Base-by-base conservation (phyloP, 64 coral and sea anemone genomes). In the Montipora foliosa region DNA sequence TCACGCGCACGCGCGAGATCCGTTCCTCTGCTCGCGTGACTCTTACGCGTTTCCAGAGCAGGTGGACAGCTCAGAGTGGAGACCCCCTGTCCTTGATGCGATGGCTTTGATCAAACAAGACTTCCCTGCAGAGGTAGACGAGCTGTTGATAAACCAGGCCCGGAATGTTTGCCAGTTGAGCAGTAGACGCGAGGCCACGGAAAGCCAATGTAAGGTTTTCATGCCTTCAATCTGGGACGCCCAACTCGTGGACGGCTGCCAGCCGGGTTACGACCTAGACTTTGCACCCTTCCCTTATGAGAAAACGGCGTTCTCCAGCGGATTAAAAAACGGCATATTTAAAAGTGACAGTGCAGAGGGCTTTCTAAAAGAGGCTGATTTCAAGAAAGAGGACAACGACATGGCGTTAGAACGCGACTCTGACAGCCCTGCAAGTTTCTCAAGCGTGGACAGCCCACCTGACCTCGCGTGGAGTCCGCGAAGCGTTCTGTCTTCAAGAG, bases 131-230 rank as follows among this genome's bases (percentile, higher is more conserved):
- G 82, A 86, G 9, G n/a, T 86, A 72, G 82, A 86, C 17, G 82
- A 86, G 82, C 68, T 86, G 82, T 67, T 86, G 66, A 71, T 86
- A 12, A 86, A 68, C 47, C 82, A 86, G 66, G 45, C 82, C 1
- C 62, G 68, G 47, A 86, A 86, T 19, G 82, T 70, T 86, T 86
- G 82, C 15, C 82, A 86, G 66, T 4, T 72, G 37, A 64, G 82
- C 21, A n/a, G 45, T 9, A 49, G 82, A 86, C 45, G 66, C 68
- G 82, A 86, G 11, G 47, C 60, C 6, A 24, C 44, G 48, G 82
- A 86, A 71, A 86, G 82, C 62, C 82, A 86, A 22, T 86, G 82
- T 19, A 86, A 86, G 17, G 64, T 86, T n/a, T 86, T 86, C 66
- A 86, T 86, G 82, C 82, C 82, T 71, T 89, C 87, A 3, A 17